phyloP scores from a whole-genome alignment of 2,113 vertebrate species.

The Paedocypris sp. region DNA sequence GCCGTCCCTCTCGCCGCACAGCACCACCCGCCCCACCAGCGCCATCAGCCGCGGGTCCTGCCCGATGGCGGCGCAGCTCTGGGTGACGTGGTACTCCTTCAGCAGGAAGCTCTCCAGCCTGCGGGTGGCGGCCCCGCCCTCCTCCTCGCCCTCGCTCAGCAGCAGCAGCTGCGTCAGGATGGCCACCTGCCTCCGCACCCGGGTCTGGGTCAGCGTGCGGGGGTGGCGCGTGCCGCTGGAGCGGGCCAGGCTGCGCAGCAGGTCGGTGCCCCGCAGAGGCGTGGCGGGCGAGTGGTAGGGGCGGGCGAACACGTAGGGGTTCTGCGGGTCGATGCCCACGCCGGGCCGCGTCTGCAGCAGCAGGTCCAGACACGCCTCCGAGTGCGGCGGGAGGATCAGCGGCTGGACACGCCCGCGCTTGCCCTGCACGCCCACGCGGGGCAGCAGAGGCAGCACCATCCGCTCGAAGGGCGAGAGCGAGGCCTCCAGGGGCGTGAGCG shows the following conservation, averaged over 20 bases:
- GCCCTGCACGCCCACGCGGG: constrained; percentile 57
- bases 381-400: constrained; percentile 60
- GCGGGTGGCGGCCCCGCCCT: constrained; percentile 43
- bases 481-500: constrained; percentile 48
- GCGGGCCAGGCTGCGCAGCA: constrained; percentile 60
- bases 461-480: constrained; percentile 63
- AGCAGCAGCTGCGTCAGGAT: constrained; percentile 64
- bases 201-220: constrained; percentile 49
- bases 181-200: constrained; percentile 60
- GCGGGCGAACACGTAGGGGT: constrained; percentile 62
- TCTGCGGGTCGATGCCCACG: constrained; percentile 63
- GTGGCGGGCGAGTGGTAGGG: constrained; percentile 67
- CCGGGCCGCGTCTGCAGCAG: constrained; percentile 60
- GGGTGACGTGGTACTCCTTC: constrained; percentile 62
- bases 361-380: constrained; percentile 61
- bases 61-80: constrained; percentile 57
- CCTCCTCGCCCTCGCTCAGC: constrained; percentile 52
- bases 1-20: constrained; percentile 63
- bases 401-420: constrained; percentile 62
- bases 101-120: constrained; percentile 63
- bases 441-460: constrained; percentile 56
- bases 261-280: constrained; percentile 61
- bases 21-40: constrained; percentile 60
- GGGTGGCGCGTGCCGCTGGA: constrained; percentile 61
- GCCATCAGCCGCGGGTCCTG: constrained; percentile 61